Evolutionary conservation across 1,140 invertebrate species (phyloP).

Genomic region (Drosophila jambulina): DNA sequence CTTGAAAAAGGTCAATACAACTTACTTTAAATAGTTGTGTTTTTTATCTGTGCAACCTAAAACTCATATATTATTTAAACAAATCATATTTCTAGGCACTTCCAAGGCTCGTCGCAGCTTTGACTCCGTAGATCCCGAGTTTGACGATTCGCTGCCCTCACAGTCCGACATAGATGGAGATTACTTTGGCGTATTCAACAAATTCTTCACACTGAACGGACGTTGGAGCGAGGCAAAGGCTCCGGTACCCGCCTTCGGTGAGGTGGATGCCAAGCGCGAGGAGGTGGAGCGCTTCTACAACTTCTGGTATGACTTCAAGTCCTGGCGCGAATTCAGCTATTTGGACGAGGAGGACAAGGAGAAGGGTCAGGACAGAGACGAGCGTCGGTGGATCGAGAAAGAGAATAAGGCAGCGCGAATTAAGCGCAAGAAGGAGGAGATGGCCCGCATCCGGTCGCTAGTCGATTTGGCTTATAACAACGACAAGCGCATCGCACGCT

Average conservation of each 20-base stretch:
- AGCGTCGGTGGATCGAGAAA: slow-evolving; percentile 98
- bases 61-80: slow-evolving; percentile 52
- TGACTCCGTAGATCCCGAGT: slow-evolving; percentile 98
- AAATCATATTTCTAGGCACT: slow-evolving; percentile 87
- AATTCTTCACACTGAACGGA: slow-evolving; percentile 94
- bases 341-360: slow-evolving; percentile 99
- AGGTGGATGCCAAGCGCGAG: slow-evolving; percentile 89
- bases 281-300: slow-evolving; percentile 94
- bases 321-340: slow-evolving; percentile 99
- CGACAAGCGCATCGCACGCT: slow-evolving; percentile 96
- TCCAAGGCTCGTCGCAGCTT: slow-evolving; percentile 93
- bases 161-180: slow-evolving; percentile 91
- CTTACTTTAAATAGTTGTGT: background rate
- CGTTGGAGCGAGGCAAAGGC: slow-evolving; percentile 95
- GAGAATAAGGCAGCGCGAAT: slow-evolving; percentile 96
- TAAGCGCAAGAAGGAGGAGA: slow-evolving; percentile 98
- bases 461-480: slow-evolving; percentile 97
- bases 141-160: slow-evolving; percentile 95
- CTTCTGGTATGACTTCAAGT: slow-evolving; percentile 99
- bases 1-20: background rate
- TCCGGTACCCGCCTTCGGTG: slow-evolving; percentile 94
- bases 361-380: slow-evolving; percentile 97
- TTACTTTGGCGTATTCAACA: slow-evolving; percentile 92
- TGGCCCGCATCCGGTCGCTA: slow-evolving; percentile 93
- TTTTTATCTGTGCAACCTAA: background rate